Percentiles rank a stretch among this genome's conserved stretches.
These are phyloP conservation scores for Limnodromus scolopaceus DNA, from an alignment of 2,797 vertebrate species.

Conservation along the genomic window DNA sequence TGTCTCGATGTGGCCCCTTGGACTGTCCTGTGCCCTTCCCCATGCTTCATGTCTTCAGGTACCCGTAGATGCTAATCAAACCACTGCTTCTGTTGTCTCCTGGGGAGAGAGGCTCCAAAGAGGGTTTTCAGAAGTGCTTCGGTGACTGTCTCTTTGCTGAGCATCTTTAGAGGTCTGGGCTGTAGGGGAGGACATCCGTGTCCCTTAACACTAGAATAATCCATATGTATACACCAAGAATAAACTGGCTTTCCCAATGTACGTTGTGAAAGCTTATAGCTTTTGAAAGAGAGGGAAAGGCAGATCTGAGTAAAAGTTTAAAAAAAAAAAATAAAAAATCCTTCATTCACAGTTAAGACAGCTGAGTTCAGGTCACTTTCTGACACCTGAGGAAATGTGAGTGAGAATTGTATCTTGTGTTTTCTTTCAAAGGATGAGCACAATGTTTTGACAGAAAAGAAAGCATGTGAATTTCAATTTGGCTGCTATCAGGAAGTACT, in stretches of 20 bases:
- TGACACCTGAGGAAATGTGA: neutral
- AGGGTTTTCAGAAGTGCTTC: neutral
- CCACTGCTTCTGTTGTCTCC: neutral
- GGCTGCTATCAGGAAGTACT: neutral
- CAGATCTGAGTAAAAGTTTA: neutral
- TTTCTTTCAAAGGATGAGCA: neutral
- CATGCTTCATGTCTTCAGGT: neutral
- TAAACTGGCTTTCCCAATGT: neutral
- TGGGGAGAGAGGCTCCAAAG: neutral
- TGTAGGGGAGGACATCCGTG: neutral
- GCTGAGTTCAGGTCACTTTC: neutral
- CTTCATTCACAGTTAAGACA: neutral
- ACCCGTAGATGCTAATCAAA: fast-evolving
- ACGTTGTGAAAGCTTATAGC: neutral
- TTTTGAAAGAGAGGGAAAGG: neutral
- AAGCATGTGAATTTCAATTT: neutral
- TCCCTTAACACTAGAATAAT: neutral
- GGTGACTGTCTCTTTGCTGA: neutral
- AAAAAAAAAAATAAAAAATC: neutral
- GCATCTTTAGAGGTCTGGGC: neutral
- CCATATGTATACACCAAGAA: neutral
- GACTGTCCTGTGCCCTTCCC: neutral
- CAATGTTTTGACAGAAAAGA: neutral
- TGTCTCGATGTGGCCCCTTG: fast-evolving
- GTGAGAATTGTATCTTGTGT: neutral